A percentile compares a stretch with the other conserved stretches of the same genome.
These are phyloP conservation scores for Lytechinus variegatus DNA, from an alignment of 35 echinoderm and acorn worm genomes.

Conservation along the genomic window DNA sequence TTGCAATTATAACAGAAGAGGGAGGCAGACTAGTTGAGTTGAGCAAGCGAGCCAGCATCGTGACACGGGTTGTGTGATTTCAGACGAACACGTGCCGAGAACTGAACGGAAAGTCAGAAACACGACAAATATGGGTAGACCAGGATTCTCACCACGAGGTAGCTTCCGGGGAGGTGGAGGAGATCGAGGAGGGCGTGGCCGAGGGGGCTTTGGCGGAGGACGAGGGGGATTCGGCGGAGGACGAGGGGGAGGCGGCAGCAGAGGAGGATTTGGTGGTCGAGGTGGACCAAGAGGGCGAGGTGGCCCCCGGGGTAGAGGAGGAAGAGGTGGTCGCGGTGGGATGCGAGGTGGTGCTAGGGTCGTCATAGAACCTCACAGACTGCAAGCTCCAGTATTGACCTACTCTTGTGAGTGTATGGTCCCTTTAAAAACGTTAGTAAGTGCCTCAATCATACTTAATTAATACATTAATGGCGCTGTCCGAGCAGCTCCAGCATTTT, in stretches of 20 bases:
- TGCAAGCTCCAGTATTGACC: conserved; percentile 16
- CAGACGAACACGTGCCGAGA: no score
- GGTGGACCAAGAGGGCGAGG: conserved; percentile 57
- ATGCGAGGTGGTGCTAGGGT: conserved; percentile 72
- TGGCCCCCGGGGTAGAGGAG: conserved; percentile 64
- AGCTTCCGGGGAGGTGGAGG: conserved; percentile 47
- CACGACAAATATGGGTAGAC: background rate
- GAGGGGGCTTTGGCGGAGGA: conserved; percentile 25
- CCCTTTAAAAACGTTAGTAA: background rate
- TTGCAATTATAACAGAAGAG: no score
- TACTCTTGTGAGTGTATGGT: background rate
- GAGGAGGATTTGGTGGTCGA: conserved; percentile 67
- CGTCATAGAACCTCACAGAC: conserved; percentile 85
- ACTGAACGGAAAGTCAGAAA: background rate
- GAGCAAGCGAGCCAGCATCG: no score
- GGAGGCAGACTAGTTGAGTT: no score
- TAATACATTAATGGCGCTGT: no score
- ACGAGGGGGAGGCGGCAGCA: conserved; percentile 5
- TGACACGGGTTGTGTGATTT: no score
- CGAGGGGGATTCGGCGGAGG: conserved; percentile 48
- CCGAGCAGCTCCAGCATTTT: no score
- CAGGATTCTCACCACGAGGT: conserved; percentile 63
- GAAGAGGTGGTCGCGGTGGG: conserved; percentile 58
- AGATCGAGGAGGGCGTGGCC: conserved; percentile 11
- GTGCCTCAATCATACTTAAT: no score